Evolutionary conservation across 2,888 invertebrate genomes (phyloP), one percentile per base, ranked within the genome.

Genomic region (Parnassius apollo): DNA sequence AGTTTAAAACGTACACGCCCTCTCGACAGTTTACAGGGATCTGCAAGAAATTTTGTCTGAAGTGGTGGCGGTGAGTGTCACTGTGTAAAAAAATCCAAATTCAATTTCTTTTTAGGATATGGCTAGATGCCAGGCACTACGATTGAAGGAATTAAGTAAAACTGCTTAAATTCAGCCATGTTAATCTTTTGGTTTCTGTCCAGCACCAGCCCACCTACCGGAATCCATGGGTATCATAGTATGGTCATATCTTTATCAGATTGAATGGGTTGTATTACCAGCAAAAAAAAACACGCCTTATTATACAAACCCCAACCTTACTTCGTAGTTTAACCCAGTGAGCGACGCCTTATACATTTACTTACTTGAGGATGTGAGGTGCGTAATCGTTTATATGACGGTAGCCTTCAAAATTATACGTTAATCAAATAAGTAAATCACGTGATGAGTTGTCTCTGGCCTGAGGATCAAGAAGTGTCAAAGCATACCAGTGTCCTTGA

Each of bases 1-100:
- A 98, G 83, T 98, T 97, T 49, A 91, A 83, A 0, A 93, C 86
- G 3, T 92, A 86, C 2, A 94, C 94, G 68, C 94, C 91, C 90
- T 94, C 98, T 0, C 99, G 98, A 81, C 98, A 98, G 88, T 99
- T 99, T 22, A 99, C 98, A 0, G 98, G 97, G 52, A 99, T 93
- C 84, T 98, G 98, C 68, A 96, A 93, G 84, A 95, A 96, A 91
- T 99, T 99, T 1, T 97, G 93, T 8, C 99, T 99, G 71, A 99
- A 91, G 95, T 98, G 53, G 93, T 94, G 88, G 53, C 91, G 88
- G 76, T 99, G 99, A 0, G 99, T 98, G 86, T 99, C 99, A 0
- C 95, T 94, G 85, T 99, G 98, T 0, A 84, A 98, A 97, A 12
- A 98, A 90, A 66, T 98, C 95, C 1, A 96, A 97, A 79, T 96